Conservation (phyloP, 2,888 invertebrate species). For the Cerastoderma edule region DNA sequence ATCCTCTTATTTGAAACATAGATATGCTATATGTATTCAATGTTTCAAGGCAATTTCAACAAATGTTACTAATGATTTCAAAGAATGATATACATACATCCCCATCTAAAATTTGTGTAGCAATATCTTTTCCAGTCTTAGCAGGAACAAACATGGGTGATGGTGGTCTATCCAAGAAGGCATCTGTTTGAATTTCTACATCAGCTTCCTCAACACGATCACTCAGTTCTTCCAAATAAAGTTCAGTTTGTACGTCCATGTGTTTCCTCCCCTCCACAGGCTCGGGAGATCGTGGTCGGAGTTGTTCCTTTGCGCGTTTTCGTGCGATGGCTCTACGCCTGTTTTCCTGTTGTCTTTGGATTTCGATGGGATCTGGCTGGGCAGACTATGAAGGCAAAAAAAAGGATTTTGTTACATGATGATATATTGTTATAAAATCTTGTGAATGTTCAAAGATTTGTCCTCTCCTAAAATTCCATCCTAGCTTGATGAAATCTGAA, state of each 20-base stretch:
- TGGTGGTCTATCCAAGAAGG: slow-evolving; percentile 92
- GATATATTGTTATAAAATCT: no score
- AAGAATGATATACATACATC: slow-evolving; percentile 86
- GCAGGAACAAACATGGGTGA: slow-evolving; percentile 91
- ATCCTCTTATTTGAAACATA: no score
- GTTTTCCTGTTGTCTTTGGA: slow-evolving; percentile 86
- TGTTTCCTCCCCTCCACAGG: slow-evolving; percentile 93
- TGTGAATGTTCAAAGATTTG: no score
- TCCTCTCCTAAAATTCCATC: no score
- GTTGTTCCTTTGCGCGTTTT: slow-evolving; percentile 88
- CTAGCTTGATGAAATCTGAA: no score
- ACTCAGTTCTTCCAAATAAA: slow-evolving; percentile 92
- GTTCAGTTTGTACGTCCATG: slow-evolving; percentile 94
- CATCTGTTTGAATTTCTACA: slow-evolving; percentile 93
- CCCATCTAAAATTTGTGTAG: slow-evolving; percentile 95
- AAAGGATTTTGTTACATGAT: no score
- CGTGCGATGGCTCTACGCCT: slow-evolving; percentile 90
- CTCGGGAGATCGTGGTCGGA: slow-evolving; percentile 89
- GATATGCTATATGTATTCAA: no score
- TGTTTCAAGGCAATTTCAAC: no score
- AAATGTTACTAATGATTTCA: background rate
- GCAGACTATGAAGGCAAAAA: slow-evolving; percentile 83
- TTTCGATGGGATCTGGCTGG: slow-evolving; percentile 85
- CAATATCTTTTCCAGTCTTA: slow-evolving; percentile 91
- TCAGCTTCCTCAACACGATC: slow-evolving; percentile 87